Base-by-base conservation (phyloP, 1,140 invertebrate species). In the Schlechtendalia chinensis region DNA sequence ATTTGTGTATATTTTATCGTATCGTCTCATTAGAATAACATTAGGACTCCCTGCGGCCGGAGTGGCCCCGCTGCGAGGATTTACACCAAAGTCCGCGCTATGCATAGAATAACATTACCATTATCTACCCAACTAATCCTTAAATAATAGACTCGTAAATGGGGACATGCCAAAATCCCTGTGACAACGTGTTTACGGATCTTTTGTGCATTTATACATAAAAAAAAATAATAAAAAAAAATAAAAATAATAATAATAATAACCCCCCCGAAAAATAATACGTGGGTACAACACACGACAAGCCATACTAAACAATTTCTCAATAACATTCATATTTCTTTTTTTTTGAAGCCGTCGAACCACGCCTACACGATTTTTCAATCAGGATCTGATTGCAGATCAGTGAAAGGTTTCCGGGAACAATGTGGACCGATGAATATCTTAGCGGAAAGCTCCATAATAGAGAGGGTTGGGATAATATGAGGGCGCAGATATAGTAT, bases 101-200 rank as follows among this genome's bases (percentile, higher is more conserved):
- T 63, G 75, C 75, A 24, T 79, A 79, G 75, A 79, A 79, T 79
- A 79, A 79, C 75, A 79, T 79, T 79, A 79, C 75, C 75, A 79
- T 79, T 79, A 79, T 79, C 75, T 79, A 63, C 39, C 56, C 39
- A 24, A 79, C 75, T 79, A 79, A 79, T 79, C 75, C 75, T 79
- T 79, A 63, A 79, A 79, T 79, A 79, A 79, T 79, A 79, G 75
- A 63, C 75, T 47, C 56, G 22, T 63, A 47, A 79, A 79, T 63
- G 75, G 75, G 75, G 39, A 79, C 75, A 79, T 79, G 58, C 32
- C 58, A 79, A 63, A 79, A 79, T 50, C 75, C 56, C n/a, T 79
- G 75, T 79, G 75, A 79, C 75, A 79, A 79, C 75, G 75, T 79
- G 63, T 79, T 77, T 79, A 63, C 27, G 39, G 22, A n/a, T 22